Evolutionary conservation across 1,140 invertebrate genomes (phyloP), one percentile per base, ranked within the genome.

Genomic region (Drosophila eugracilis): DNA sequence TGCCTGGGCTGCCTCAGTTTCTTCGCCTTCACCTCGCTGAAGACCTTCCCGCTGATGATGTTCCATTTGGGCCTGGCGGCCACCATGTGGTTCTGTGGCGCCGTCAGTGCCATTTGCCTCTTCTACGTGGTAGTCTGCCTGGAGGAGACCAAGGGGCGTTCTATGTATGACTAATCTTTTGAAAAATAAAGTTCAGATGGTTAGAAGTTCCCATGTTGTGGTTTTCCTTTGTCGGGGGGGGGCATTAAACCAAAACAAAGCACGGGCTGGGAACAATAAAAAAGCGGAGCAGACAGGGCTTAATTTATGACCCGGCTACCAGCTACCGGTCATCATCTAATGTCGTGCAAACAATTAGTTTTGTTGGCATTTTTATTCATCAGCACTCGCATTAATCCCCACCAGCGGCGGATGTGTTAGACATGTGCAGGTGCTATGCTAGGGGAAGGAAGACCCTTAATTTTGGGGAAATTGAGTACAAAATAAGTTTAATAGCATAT

Each of bases 91-190:
- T 75, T 73, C 22, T 89, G 80, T 15, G 76, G 72, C 4, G 45
- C 52, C 3, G 65, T 90, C 19, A 70, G 66, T 5, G 66, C 73
- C 1, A 15, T 88, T 1, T 84, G 78, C 2, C 45, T 89, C 5
- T 79, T 91, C 28, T 89, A 89, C 4, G 75, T 89, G 28, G 70
- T 72, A 2, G 52, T 88, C 22, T 89, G 75, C 32, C 17, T 91
- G 2, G 76, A 85, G 28, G 90, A 91, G 63, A 91, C 90, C 17
- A 91, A 90, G 45, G 88, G 90, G n/a, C 81, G 59, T 21, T 75
- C 83, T 19, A 78, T 91, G 28, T 69, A 88, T 59, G 70, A 85
- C 36, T 84, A 85, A 71, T 14, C 22, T 6, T 10, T 12, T 2
- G 14, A 3, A 7, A 10, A 59, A 60, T 49, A 75, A 75, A 66